Base-by-base conservation (phyloP, 35 echinoderm and acorn worm genomes). In the Holothuria glaberrima region DNA sequence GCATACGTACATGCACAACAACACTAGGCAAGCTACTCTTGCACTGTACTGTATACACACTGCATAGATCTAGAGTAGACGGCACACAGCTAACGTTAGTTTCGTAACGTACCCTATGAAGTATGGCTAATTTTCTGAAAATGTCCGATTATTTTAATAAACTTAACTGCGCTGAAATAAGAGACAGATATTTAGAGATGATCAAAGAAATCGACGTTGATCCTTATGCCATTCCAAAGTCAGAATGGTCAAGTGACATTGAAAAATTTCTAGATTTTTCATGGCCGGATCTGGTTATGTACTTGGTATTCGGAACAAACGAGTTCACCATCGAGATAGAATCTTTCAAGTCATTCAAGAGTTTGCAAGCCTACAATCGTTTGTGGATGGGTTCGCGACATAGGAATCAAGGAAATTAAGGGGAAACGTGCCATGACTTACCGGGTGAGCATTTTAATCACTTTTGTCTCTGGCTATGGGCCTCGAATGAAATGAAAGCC, bases 351-450 rank as follows among this genome's bases (percentile, higher is more conserved):
- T 41, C 75, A 12, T 80, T 80, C 27, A 80, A 80, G 75, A 52
- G 75, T 80, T 80, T 80, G 75, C 33, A 89, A 24, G 66, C 87
- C 24, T 89, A 89, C 50, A 89, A 89, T 89, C 54, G 62, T 87
- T 44, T 68, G 59, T 67, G 85, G 85, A 30, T 87, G 85, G 85
- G 65, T 87, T n/a, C 59, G 85, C 2, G 38, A 62, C 61, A 68
- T 87, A 62, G 58, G 27, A 14, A 68, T 9, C 9, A 68, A n/a
- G 35, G 59, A 62, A 17, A 5, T 65, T 67, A 66, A 63, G 21
- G 82, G 35, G 22, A 86, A 86, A 86, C 62, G 82, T 33, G 48
- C 62, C 4, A 59, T 58, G 82, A 61, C 82, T 60, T 75, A 25
- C 35, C 71, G 71, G 71, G 71, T 75, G 20, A 75, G 71, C 33